Conservation (phyloP, 2,888 invertebrate genomes). For the Vanessa cardui region DNA sequence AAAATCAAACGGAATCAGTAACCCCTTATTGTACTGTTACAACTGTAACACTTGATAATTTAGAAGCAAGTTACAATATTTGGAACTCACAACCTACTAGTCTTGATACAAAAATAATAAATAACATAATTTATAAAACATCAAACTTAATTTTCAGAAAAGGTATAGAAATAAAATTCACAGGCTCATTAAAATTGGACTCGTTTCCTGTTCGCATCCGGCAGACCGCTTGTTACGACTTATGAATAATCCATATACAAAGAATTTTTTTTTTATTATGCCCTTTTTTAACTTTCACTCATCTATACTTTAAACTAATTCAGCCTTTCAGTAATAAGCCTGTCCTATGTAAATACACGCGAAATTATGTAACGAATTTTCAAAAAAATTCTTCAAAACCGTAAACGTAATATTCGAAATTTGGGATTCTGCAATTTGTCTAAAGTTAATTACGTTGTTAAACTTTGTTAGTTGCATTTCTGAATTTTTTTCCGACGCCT, state of each 20-base stretch:
- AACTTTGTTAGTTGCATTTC: neutral
- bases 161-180: conserved; percentile 17
- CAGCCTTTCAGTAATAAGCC: neutral
- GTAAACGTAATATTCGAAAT: neutral
- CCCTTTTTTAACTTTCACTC: conserved; percentile 37
- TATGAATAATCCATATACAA: conserved; percentile 56
- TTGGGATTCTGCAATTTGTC: neutral
- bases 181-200: conserved; percentile 45
- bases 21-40: too few relatives aligned
- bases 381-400: neutral
- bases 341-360: neutral
- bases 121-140: neutral
- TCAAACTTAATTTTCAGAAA: neutral
- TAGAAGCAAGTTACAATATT: too few relatives aligned
- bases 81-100: too few relatives aligned
- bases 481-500: neutral
- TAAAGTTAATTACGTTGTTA: conserved; percentile 19
- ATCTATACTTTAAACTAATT: conserved; percentile 14
- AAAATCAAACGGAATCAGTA: too few relatives aligned
- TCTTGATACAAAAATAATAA: neutral
- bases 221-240: conserved; percentile 51
- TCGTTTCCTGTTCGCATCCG: conserved; percentile 53
- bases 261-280: conserved; percentile 50
- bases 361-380: neutral
- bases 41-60: too few relatives aligned